Evolutionary conservation across 2,888 invertebrate species (phyloP).

Genomic region (Brachyptera putata): DNA sequence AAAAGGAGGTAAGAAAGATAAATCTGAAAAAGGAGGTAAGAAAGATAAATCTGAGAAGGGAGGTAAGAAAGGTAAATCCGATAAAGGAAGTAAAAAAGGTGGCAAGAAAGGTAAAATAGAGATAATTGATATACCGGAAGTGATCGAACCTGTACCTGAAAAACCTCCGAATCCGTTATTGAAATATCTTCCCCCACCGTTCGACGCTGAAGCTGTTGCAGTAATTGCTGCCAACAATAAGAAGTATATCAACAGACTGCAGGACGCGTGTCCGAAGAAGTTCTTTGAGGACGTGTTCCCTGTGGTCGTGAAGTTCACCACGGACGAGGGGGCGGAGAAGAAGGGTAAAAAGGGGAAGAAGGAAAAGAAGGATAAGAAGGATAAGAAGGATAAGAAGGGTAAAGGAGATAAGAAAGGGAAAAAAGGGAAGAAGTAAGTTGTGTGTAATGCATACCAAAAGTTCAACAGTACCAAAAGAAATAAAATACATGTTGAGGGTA

Average conservation of each 20-base stretch:
- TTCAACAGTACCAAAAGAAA: no score
- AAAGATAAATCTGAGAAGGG: no score
- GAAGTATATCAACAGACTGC: neutral
- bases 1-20: no score
- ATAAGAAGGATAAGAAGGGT: neutral
- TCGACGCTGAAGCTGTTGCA: neutral
- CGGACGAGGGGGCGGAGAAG: neutral
- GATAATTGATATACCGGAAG: neutral
- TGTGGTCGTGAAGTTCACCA: neutral
- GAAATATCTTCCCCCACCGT: neutral
- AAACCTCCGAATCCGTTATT: neutral
- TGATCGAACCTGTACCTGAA: neutral
- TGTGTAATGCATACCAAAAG: no score
- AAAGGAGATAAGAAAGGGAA: neutral
- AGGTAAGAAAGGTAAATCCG: neutral
- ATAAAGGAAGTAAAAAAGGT: neutral
- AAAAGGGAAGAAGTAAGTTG: neutral
- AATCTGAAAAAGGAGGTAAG: no score
- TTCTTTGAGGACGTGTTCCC: neutral
- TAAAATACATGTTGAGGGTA: no score
- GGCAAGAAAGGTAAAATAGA: neutral
- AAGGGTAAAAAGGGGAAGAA: neutral
- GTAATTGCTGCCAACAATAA: neutral
- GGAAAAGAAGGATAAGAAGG: neutral
- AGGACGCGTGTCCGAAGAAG: neutral